These are phyloP conservation scores for Odobenus rosmarus DNA, from an alignment of 2,113 vertebrate genomes.

Conservation along the genomic window DNA sequence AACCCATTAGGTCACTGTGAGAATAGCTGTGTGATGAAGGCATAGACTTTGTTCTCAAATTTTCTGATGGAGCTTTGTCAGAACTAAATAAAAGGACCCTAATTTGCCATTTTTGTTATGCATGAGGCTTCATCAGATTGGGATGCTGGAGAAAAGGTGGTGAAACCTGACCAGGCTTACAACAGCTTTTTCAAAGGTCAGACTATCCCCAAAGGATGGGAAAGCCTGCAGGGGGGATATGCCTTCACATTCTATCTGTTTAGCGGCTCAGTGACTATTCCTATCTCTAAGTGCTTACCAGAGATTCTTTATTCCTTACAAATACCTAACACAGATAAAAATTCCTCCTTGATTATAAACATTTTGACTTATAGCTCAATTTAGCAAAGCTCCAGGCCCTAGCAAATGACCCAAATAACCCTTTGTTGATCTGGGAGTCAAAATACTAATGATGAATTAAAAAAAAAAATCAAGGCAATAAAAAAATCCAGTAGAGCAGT, in stretches of 20 bases:
- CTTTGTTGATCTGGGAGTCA: neutral
- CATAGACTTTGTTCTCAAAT: neutral
- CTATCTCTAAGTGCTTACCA: neutral
- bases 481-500: neutral
- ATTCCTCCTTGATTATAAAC: neutral
- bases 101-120: constrained; percentile 47
- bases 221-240: neutral
- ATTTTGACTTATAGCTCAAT: constrained; percentile 11
- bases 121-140: constrained; percentile 65
- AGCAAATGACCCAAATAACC: constrained; percentile 1
- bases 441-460: neutral
- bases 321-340: constrained; percentile 15
- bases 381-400: neutral
- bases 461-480: neutral
- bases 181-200: constrained; percentile 60
- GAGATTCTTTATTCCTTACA: neutral
- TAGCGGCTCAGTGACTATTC: neutral
- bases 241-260: neutral
- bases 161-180: constrained; percentile 49
- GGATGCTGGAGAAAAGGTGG: neutral
- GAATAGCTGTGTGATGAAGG: neutral
- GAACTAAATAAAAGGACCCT: constrained; percentile 46
- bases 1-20: neutral
- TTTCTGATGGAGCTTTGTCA: constrained; percentile 30
- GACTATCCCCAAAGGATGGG: neutral